These are phyloP conservation scores for Enteromius radiatus DNA, from an alignment of 2,797 vertebrate species.

Conservation along the genomic window DNA sequence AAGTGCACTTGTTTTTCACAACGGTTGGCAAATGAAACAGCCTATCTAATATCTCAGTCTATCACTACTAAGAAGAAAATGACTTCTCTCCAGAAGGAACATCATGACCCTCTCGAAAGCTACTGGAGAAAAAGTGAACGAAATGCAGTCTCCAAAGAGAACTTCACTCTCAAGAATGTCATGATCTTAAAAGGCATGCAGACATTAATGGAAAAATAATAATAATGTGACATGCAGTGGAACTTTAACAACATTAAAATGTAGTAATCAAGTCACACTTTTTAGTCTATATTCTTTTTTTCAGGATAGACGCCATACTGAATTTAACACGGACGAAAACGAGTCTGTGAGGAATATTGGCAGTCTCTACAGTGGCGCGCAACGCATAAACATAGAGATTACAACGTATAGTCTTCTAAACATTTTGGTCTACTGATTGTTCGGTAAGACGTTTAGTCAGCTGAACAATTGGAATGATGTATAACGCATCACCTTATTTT, in stretches of 20 bases:
- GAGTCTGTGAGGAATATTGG: neutral
- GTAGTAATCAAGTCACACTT: no score
- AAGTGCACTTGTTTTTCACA: neutral
- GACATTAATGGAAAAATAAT: neutral
- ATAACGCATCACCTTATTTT: neutral
- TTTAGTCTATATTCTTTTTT: no score
- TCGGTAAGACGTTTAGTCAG: neutral
- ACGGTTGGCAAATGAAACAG: neutral
- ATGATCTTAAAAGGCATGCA: neutral
- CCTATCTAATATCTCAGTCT: neutral
- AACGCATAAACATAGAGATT: no score
- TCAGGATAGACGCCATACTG: neutral
- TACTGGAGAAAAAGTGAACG: neutral
- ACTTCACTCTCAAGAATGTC: neutral
- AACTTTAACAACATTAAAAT: no score
- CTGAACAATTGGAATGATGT: neutral
- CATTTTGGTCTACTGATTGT: neutral
- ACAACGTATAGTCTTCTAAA: neutral
- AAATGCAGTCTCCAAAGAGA: slow-evolving; percentile 1
- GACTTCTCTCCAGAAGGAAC: neutral
- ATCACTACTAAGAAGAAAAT: neutral
- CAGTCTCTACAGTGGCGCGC: neutral
- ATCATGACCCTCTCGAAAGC: neutral
- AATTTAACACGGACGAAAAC: neutral
- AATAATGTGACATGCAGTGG: neutral